A percentile compares a stretch with the other conserved stretches of the same genome.
These are phyloP conservation scores for Dendrocopos noguchii DNA, from an alignment of 2,113 vertebrate species.

Conservation along the genomic window DNA sequence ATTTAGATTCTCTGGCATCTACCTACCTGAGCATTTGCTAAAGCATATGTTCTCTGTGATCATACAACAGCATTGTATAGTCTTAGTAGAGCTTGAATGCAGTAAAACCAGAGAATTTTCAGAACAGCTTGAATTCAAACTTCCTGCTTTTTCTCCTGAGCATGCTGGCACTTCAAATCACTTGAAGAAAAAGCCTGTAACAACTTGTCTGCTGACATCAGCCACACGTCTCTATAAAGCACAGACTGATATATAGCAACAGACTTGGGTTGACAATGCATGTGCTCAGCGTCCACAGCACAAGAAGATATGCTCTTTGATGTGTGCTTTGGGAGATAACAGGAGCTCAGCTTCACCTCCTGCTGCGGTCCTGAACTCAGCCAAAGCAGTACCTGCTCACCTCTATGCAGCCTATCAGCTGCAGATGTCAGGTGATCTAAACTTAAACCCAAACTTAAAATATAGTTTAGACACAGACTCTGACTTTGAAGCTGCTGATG, in stretches of 20 bases:
- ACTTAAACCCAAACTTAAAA: neutral
- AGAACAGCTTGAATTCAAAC: neutral
- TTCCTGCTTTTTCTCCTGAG: neutral
- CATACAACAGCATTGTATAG: neutral
- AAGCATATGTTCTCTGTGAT: neutral
- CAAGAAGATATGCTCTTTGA: neutral
- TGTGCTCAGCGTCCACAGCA: neutral
- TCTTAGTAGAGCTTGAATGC: neutral
- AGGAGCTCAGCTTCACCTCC: neutral
- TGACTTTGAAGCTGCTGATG: neutral
- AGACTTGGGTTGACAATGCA: neutral
- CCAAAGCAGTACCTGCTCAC: neutral
- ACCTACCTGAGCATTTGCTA: neutral
- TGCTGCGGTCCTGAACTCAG: neutral
- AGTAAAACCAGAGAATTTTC: neutral
- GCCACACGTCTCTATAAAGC: neutral
- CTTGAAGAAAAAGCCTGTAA: neutral
- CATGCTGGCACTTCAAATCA: neutral
- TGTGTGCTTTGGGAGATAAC: neutral
- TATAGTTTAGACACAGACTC: neutral
- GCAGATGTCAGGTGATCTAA: neutral
- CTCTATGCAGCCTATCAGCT: neutral
- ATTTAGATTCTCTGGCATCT: neutral
- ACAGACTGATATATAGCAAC: neutral
- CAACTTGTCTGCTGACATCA: neutral